Base-by-base conservation (phyloP, 2,888 invertebrate genomes). In the Antitype chi region DNA sequence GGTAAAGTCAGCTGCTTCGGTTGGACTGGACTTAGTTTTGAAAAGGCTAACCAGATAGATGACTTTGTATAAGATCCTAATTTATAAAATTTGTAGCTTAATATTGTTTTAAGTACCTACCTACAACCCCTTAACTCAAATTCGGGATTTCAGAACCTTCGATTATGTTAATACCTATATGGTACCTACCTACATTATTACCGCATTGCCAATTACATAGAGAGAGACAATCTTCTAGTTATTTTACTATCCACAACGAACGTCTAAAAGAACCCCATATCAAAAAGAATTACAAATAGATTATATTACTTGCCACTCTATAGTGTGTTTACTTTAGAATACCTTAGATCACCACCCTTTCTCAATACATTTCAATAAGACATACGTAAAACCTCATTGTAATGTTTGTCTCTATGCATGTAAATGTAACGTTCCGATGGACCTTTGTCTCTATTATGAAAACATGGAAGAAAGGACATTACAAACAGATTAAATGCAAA, bases 401-500 rank as follows among this genome's bases (percentile, higher is more conserved):
- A 49, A 64, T 63, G 38, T 77, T 70, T 74, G 77, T 78, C 74
- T 49, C 72, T 71, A 25, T 64, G 78, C 82, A 59, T 57, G 76
- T 74, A 76, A 68, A 80, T 80, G 82, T 88, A 79, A 89, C 72
- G 88, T 88, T 89, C 89, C 89, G 89, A 89, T 87, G 81, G 82
- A 81, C 85, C 85, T 87, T 82, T 88, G 85, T 89, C 88, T 89
- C 89, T 90, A 89, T 94, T 93, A 92, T 92, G 87, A 91, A 90
- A 92, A 94, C 94, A 93, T 91, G 87, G 90, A 88, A 93, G 92
- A 94, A 93, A 93, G 91, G 92, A 90, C 90, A 94, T 93, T 91
- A 94, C 94, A 95, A 94, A 95, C 93, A 94, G 96, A 96, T 96
- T 96, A 96, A 94, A 94, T 90, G 93, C 94, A 94, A 96, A 95